Evolutionary conservation across 2,797 vertebrate genomes (phyloP).

Genomic region (Premnoplex brunnescens): DNA sequence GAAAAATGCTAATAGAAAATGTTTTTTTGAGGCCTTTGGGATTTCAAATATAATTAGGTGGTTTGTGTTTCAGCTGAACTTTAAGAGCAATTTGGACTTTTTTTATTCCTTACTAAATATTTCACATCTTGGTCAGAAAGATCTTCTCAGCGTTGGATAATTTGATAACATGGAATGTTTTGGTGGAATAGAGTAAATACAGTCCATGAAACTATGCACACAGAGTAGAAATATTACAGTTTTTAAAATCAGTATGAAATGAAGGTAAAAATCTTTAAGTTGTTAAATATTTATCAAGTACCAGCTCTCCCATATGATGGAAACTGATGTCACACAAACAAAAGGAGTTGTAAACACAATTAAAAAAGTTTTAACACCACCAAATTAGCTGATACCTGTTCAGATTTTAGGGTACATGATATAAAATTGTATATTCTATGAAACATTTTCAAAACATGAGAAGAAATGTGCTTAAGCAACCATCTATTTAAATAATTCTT

Average conservation of each 20-base stretch:
- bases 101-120: background rate
- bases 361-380: background rate
- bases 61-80: background rate
- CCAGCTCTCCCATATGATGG: background rate
- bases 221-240: accelerated
- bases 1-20: background rate
- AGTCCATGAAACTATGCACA: background rate
- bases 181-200: accelerated
- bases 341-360: background rate
- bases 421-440: background rate
- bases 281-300: background rate
- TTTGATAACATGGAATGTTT: background rate
- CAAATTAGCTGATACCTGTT: background rate
- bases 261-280: background rate
- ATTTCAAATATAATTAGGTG: background rate
- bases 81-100: background rate
- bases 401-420: background rate
- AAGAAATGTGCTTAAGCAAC: background rate
- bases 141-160: background rate
- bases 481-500: background rate
- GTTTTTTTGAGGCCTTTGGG: background rate
- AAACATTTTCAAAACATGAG: background rate
- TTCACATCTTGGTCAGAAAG: background rate
- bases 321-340: background rate
- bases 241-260: background rate